A percentile compares a stretch with the other conserved stretches of the same genome.
Conservation (phyloP, 2,113 vertebrate genomes). For the Theristicus caerulescens region DNA sequence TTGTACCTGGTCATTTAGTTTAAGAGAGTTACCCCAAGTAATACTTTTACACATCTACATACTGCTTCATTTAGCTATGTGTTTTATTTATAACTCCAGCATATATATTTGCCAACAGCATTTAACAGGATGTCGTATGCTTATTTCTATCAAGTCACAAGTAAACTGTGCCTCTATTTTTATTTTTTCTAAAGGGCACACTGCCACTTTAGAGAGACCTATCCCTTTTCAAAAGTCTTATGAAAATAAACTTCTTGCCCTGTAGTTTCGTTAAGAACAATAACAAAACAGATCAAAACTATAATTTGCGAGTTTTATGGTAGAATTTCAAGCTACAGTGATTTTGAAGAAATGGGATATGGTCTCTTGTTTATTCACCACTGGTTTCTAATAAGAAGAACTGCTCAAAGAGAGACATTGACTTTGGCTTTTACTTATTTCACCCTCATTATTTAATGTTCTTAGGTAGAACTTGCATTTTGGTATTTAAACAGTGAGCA, state of each 20-base stretch:
- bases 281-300: not conserved
- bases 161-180: slow-evolving; percentile 70
- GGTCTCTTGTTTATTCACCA: slow-evolving; percentile 64
- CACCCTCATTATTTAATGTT: slow-evolving; percentile 75
- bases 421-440: slow-evolving; percentile 72
- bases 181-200: slow-evolving; percentile 69
- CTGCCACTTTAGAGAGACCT: slow-evolving; percentile 77
- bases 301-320: not conserved
- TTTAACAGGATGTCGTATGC: not conserved
- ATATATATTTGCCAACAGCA: not conserved
- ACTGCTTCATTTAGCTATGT: not conserved
- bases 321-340: not conserved
- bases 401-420: slow-evolving; percentile 17
- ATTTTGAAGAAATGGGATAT: slow-evolving; percentile 72
- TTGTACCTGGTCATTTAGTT: not conserved
- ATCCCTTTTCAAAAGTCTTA: slow-evolving; percentile 60
- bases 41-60: not conserved
- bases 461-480: not conserved
- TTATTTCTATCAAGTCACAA: slow-evolving; percentile 83
- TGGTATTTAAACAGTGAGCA: slow-evolving; percentile 33
- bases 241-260: slow-evolving; percentile 3
- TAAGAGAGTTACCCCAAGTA: not conserved
- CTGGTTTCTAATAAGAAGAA: slow-evolving; percentile 34
- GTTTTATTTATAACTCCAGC: not conserved
- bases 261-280: not conserved